These are phyloP conservation scores for Pristis pectinata DNA, from an alignment of 2,797 vertebrate genomes.

Conservation along the genomic window DNA sequence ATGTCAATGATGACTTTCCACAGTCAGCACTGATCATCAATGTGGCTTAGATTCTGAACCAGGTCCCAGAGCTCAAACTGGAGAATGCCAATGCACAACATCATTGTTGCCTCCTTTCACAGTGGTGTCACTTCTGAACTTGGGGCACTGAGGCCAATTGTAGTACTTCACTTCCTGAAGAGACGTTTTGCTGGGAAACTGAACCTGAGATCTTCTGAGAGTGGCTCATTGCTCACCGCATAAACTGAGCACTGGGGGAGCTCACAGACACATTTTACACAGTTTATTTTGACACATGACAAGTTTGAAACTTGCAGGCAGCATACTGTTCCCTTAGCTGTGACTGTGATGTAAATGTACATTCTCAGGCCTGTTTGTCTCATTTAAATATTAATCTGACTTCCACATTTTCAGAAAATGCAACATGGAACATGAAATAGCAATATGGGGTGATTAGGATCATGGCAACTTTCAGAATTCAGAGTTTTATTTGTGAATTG, in stretches of 20 bases:
- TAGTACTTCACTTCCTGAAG: neutral
- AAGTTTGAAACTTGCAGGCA: conserved; percentile 14
- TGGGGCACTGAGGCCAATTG: neutral
- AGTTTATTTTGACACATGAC: neutral
- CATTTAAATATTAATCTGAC: conserved; percentile 31
- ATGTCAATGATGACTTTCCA: neutral
- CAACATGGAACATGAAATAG: neutral
- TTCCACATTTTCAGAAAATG: neutral
- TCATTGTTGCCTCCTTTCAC: neutral
- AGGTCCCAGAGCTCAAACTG: neutral
- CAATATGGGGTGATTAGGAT: neutral
- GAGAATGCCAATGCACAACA: neutral
- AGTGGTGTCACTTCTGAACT: neutral
- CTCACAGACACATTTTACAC: neutral
- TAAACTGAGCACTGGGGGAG: neutral
- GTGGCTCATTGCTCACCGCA: neutral
- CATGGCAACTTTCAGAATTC: neutral
- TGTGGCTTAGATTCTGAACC: neutral
- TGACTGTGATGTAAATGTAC: neutral
- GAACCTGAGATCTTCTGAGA: neutral
- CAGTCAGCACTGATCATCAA: neutral
- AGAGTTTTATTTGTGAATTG: neutral
- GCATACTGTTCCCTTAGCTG: neutral
- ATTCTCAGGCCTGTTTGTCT: neutral
- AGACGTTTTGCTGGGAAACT: neutral